Base-by-base conservation (phyloP, 2,113 vertebrate genomes). In the Haemorhous mexicanus region DNA sequence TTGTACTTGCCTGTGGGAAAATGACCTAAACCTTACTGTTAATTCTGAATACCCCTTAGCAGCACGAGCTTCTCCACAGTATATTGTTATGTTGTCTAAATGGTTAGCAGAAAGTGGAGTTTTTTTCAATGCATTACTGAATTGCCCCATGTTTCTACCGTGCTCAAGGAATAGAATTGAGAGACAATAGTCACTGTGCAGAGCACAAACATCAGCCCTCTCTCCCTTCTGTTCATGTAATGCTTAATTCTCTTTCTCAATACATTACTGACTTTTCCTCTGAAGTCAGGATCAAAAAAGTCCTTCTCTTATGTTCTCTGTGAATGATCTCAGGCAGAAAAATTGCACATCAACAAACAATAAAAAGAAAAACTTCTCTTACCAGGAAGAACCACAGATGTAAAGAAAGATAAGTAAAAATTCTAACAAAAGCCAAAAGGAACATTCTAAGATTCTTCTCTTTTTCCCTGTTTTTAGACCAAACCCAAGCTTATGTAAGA, bases 241-340 rank as follows among this genome's bases (percentile, higher is more conserved):
- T 21, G 20, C 86, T 78, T 79, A 39, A 53, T 46, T 81, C 19
- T 33, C 12, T 41, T 72, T 28, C 26, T 72, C 50, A 44, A n/a
- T 39, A 63, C 3, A 8, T 56, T 77, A 44, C 32, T 2, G 4
- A 53, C 8, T 66, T 94, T 83, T 90, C 59, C 52, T 92, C 72
- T 91, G 67, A 96, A 94, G 72, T 93, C 64, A 91, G 33, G 63
- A 95, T 83, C 61, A 94, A 89, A 83, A 83, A 80, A 44, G 24
- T 27, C 5, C 24, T 74, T 89, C 47, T 75, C 90, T 85, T 93
- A 15, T 91, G 32, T 77, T 74, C 27, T 59, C 30, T 67, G 7
- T 55, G 80, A 73, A 92, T 90, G 85, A 66, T 28, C 49, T 82
- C 41, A 64, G 52, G 52, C 17, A 75, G 73, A 76, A 94, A 92